phyloP scores from a whole-genome alignment of 1,140 invertebrate genomes.

The Hestina assimilis region DNA sequence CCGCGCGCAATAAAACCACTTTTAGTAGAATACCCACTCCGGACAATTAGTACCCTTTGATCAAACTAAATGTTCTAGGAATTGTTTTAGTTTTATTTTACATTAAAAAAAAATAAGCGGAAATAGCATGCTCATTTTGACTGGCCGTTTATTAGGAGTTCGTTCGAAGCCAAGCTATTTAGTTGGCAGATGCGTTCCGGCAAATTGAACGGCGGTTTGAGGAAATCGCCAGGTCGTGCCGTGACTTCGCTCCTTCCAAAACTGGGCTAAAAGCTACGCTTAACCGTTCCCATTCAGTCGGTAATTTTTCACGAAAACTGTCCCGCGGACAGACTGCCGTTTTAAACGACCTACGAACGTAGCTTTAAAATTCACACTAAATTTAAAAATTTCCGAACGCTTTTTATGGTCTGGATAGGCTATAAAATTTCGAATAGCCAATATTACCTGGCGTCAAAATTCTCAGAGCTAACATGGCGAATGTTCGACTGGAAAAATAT shows the following conservation, averaged over 20 bases:
- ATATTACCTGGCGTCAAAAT: slow-evolving; percentile 39
- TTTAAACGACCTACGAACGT: slow-evolving; percentile 39
- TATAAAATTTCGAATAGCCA: slow-evolving; percentile 33
- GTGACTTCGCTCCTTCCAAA: slow-evolving; percentile 47
- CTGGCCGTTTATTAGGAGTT: slow-evolving; percentile 37
- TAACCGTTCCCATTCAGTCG: slow-evolving; percentile 35
- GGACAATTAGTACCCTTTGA: slow-evolving; percentile 59
- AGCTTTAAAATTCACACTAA: slow-evolving; percentile 17
- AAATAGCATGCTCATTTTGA: slow-evolving; percentile 18
- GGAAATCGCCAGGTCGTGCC: slow-evolving; percentile 56
- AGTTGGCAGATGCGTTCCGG: slow-evolving; percentile 54
- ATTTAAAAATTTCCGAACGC: slow-evolving; percentile 30
- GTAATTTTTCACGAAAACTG: slow-evolving; percentile 58
- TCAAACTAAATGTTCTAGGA: slow-evolving; percentile 31
- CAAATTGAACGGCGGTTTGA: slow-evolving; percentile 53
- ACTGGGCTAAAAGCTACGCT: slow-evolving; percentile 54
- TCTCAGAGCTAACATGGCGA: slow-evolving; percentile 17
- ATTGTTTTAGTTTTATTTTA: slow-evolving; percentile 21
- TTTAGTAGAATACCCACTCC: slow-evolving; percentile 46
- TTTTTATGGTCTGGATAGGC: slow-evolving; percentile 21
- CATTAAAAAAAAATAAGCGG: slow-evolving; percentile 17
- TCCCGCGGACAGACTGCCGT: slow-evolving; percentile 35
- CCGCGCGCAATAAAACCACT: slow-evolving; percentile 59
- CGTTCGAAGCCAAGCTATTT: slow-evolving; percentile 43
- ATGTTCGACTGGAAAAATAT: slow-evolving; percentile 51